Evolutionary conservation across 1,140 invertebrate genomes (phyloP).

Genomic region (Drosophila ambigua): DNA sequence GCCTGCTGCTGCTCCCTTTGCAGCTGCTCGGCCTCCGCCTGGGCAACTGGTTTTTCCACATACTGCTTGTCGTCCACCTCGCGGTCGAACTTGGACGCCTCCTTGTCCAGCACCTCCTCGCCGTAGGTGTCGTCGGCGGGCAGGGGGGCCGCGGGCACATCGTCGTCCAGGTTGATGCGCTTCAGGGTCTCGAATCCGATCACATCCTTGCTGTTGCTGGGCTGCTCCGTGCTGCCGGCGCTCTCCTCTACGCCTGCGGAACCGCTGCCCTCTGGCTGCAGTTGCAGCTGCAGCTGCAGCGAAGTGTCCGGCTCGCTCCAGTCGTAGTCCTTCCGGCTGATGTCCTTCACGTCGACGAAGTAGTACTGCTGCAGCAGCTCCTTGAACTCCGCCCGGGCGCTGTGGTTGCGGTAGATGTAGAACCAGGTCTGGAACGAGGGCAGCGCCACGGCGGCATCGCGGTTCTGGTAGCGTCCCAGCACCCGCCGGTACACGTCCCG

Average conservation of each 20-base stretch:
- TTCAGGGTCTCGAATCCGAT: conserved; percentile 80
- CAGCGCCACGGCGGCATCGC: conserved; percentile 84
- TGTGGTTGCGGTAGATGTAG: conserved; percentile 87
- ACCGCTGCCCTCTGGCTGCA: conserved; percentile 23
- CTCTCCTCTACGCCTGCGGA: not conserved
- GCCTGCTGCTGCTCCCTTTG: conserved; percentile 48
- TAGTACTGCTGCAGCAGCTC: conserved; percentile 86
- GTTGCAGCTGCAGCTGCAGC: conserved; percentile 33
- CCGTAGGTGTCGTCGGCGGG: conserved; percentile 56
- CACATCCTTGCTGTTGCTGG: conserved; percentile 81
- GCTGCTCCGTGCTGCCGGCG: conserved; percentile 41
- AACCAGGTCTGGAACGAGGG: conserved; percentile 88
- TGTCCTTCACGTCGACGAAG: conserved; percentile 86
- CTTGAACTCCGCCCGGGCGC: conserved; percentile 86
- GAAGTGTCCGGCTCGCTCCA: conserved; percentile 70
- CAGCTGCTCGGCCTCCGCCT: conserved; percentile 78
- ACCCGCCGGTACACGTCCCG: conserved; percentile 84
- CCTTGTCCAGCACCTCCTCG: conserved; percentile 73
- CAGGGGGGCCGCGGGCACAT: conserved; percentile 28
- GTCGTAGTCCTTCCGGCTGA: conserved; percentile 84
- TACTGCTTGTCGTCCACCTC: conserved; percentile 83
- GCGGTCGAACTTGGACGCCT: conserved; percentile 81
- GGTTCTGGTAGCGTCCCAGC: conserved; percentile 85
- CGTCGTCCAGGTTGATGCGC: conserved; percentile 71
- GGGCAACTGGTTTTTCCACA: conserved; percentile 82